Conservation (phyloP, 2,888 invertebrate genomes). For the Trachelus stipa region DNA sequence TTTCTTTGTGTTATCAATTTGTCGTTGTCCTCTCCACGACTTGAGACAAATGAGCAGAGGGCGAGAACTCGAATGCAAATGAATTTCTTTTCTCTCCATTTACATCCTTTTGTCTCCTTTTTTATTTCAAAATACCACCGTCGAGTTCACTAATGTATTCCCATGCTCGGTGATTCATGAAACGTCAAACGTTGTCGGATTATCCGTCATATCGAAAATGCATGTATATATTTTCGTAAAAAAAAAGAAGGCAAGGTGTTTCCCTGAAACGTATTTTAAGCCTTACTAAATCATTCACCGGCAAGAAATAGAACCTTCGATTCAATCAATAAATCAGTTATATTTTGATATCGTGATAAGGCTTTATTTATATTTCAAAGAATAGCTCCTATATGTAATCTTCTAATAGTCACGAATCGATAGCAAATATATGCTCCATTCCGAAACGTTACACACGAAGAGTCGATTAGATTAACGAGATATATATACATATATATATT, state of each 20-base stretch:
- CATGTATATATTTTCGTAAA: too few species aligned
- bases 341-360: background rate
- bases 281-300: background rate
- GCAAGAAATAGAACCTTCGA: background rate
- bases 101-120: background rate
- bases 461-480: background rate
- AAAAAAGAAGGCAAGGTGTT: background rate
- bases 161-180: constrained; percentile 1
- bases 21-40: background rate
- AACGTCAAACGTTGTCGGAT: background rate
- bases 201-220: background rate
- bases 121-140: background rate
- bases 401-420: background rate
- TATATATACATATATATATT: background rate
- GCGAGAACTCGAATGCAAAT: background rate
- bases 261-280: background rate
- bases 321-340: background rate
- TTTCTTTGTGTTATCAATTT: background rate
- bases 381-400: background rate
- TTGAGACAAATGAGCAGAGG: background rate
- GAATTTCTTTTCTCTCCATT: background rate
- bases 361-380: background rate
- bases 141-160: background rate
- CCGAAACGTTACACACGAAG: background rate
- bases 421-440: background rate